Evolutionary conservation across 2,113 vertebrate genomes (phyloP), one percentile per base, ranked within the genome.

Genomic region (Coryphaenoides rupestris): DNA sequence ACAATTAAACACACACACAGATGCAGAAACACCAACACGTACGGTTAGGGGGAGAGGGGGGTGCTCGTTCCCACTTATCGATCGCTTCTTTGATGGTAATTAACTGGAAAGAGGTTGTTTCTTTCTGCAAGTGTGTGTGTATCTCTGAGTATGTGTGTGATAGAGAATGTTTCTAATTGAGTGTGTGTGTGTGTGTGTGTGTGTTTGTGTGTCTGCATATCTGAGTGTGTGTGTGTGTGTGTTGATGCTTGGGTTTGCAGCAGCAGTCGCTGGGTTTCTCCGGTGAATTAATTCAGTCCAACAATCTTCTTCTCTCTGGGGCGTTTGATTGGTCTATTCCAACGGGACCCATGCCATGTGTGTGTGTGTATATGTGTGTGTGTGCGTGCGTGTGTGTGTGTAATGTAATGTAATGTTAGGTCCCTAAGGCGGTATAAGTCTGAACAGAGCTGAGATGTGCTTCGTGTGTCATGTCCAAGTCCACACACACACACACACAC

Each of bases 41-140:
- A 50, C 16, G n/a, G n/a, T n/a, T n/a, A n/a, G 15, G 16, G 47
- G 47, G 13, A 16, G 13, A n/a, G 47, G 47, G 14, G 47, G 2
- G 15, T 50, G 5, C 47, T 50, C 24, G 12, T 15, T 24, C 17
- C 17, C 19, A 56, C 63, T 23, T 56, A 57, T 55, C 45, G 63
- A 65, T 54, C 55, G 5, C 12, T 54, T 5, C 47, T 23, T 54
- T 65, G 63, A 65, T n/a, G 63, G 28, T 46, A 65, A 65, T 65
- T 65, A 65, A 47, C 63, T 65, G 19, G 33, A 33, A n/a, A 40
- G 26, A 21, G 17, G 1, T 6, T 4, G 47, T 40, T 12, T 40
- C 24, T 26, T 26, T 26, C 24, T 3, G 24, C 24, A 26, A 26
- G 33, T 40, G 33, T 50, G 47, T n/a, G n/a, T n/a, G n/a, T n/a